These are phyloP conservation scores for Bujurquina vittata DNA, from an alignment of 2,113 vertebrate species.

Conservation along the genomic window DNA sequence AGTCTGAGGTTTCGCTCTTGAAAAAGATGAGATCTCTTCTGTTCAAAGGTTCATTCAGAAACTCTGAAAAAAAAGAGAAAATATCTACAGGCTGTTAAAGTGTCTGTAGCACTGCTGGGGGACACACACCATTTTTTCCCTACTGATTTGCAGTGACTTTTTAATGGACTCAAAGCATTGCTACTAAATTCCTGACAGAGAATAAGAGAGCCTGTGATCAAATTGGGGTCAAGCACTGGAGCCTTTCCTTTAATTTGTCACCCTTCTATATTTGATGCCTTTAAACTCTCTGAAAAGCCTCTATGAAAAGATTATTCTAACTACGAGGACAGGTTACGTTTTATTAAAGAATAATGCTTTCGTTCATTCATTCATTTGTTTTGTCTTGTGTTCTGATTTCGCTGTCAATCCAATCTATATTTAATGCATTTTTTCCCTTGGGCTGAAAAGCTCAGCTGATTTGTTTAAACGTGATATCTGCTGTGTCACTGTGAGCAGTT, in stretches of 20 bases:
- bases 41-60: not conserved
- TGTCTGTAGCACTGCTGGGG: not conserved
- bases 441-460: not conserved
- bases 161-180: not conserved
- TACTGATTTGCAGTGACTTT: not conserved
- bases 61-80: not conserved
- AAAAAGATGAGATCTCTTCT: not conserved
- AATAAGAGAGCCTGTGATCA: not conserved
- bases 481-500: not conserved
- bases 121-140: not conserved
- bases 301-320: not conserved
- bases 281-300: not conserved
- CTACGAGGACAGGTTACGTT: not conserved
- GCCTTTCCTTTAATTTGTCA: not conserved
- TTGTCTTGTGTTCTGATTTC: not conserved
- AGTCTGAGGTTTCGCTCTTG: not conserved
- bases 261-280: not conserved
- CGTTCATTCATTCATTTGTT: not conserved
- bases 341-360: not conserved
- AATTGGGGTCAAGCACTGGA: fast-evolving
- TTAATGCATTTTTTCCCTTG: not conserved
- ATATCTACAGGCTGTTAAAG: not conserved
- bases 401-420: not conserved
- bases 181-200: not conserved
- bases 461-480: not conserved